Evolutionary conservation across 2,888 invertebrate genomes (phyloP).

Genomic region (Melanophora roralis): DNA sequence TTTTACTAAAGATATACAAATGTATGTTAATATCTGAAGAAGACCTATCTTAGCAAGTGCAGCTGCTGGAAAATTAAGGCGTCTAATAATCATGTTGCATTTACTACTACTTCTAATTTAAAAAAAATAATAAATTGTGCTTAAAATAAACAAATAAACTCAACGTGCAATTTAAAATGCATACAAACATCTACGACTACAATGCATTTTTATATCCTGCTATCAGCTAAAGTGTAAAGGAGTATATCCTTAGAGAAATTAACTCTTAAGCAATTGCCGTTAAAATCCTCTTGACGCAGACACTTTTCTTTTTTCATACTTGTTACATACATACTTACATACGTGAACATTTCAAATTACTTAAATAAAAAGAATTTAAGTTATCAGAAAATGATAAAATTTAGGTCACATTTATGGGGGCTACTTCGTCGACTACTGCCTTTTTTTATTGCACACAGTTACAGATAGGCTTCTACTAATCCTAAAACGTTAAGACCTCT

Average conservation of each 20-base stretch:
- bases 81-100: constrained; percentile 31
- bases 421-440: constrained; percentile 29
- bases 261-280: constrained; percentile 53
- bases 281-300: constrained; percentile 60
- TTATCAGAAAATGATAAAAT: constrained; percentile 60
- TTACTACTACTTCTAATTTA: too few species aligned
- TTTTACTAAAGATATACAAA: neutral
- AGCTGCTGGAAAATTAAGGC: constrained; percentile 60
- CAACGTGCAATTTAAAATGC: neutral
- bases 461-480: neutral
- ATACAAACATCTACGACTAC: neutral
- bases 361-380: constrained; percentile 53
- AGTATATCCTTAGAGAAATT: constrained; percentile 27
- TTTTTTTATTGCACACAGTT: neutral
- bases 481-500: neutral
- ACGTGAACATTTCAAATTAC: constrained; percentile 11
- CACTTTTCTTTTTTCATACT: constrained; percentile 21
- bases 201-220: neutral
- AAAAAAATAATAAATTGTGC: neutral
- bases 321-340: neutral
- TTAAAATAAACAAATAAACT: constrained; percentile 31
- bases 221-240: neutral
- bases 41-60: constrained; percentile 48
- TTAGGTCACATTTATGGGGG: constrained; percentile 62
- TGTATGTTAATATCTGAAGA: constrained; percentile 25